Base-by-base conservation (phyloP, 2,888 invertebrate species). In the Campoplex capitator region DNA sequence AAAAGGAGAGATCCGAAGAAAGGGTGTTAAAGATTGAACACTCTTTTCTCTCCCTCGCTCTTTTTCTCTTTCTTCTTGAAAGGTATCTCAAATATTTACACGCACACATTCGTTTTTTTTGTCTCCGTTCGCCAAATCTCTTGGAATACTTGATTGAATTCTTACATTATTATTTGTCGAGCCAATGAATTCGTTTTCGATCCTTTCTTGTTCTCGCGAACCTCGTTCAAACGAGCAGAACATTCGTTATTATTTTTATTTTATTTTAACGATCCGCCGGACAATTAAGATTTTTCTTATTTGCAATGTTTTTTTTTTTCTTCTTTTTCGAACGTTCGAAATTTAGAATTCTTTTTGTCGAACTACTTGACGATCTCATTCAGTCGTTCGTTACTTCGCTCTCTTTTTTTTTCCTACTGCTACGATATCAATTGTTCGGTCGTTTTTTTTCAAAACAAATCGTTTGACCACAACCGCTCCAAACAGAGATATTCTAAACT, bases 21-120 rank as follows among this genome's bases (percentile, higher is more conserved):
- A 75, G 81, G 71, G 83, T 80, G 81, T 76, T 54, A 81, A 78
- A 86, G 77, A 84, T 80, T 71, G 76, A 84, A 75, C 84, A 81
- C 80, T 80, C 78, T 83, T 74, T 65, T 67, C 42, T 67, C 67
- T n/a, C 68, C 7, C 62, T 62, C 32, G 16, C 32, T 71, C 77
- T 62, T 45, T 75, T 75, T 42, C 23, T n/a, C 54, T 51, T 32
- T 74, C 42, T 23, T 58, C 58, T 28, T 62, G 28, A 23, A 23
- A 68, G 73, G 68, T 75, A 82, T 85, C 75, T 67, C 38, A 54
- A 70, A 68, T 65, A 78, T 83, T 82, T 81, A 74, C 81, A 81
- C 54, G 23, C 23, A 74, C 54, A 23, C 74, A 62, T 73, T 80
- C 48, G 11, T 83, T 71, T 85, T 73, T 62, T 75, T 58, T 7